These are phyloP conservation scores for Sigmodon hispidus DNA, from an alignment of 2,113 vertebrate genomes.

Conservation along the genomic window DNA sequence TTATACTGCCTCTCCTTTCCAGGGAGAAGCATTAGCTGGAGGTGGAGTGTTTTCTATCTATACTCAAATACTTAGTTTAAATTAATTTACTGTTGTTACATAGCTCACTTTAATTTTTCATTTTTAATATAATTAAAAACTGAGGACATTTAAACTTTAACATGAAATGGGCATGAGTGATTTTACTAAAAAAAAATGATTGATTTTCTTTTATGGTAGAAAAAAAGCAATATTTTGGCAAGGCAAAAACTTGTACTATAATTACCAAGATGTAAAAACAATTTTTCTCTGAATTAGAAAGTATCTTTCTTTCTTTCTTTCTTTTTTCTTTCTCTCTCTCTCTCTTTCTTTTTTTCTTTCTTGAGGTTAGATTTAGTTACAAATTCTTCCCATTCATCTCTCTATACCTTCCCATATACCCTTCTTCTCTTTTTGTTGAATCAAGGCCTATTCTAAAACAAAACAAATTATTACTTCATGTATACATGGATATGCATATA, in stretches of 20 bases:
- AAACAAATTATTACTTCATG: not conserved
- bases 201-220: not conserved
- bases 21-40: conserved; percentile 51
- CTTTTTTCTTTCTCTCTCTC: too few relatives aligned
- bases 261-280: not conserved
- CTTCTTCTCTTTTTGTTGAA: not conserved
- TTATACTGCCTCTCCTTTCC: conserved; percentile 46
- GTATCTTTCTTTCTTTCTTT: not conserved
- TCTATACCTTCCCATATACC: not conserved
- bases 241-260: not conserved
- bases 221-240: not conserved
- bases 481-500: too few relatives aligned
- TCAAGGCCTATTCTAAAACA: not conserved
- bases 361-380: not conserved
- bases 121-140: not conserved
- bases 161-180: not conserved
- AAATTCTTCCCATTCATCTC: not conserved
- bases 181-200: not conserved
- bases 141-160: not conserved
- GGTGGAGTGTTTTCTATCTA: conserved; percentile 55
- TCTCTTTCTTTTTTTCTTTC: not conserved
- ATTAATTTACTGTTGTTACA: conserved; percentile 28
- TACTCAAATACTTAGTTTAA: conserved; percentile 54
- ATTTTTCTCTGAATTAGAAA: not conserved
- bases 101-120: conserved; percentile 24